Base-by-base conservation (phyloP, 2,888 invertebrate genomes). In the Nymphalis urticae region DNA sequence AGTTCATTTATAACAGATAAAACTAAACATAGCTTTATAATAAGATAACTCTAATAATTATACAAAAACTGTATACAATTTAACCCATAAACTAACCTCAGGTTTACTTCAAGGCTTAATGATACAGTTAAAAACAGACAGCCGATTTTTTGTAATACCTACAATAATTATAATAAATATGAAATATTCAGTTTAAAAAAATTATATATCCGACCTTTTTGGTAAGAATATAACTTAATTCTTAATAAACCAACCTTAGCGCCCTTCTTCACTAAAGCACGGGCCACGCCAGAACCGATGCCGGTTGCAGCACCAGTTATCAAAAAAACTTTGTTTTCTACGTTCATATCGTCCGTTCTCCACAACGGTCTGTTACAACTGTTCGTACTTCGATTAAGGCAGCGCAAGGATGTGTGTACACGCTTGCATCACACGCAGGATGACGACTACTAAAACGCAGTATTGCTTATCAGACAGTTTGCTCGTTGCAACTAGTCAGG, bases 261-360 rank as follows among this genome's bases (percentile, higher is more conserved):
- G 36, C 85, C 87, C 69, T 82, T 82, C 5, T 85, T 78, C 58
- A 87, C 63, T 54, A 89, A 81, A 0, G 84, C 81, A 32, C 74
- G 76, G 0, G 86, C 87, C 0, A 87, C 74, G 1, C 83, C 86
- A 48, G 88, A 86, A 0, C 90, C 90, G 0, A 91, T 89, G 0
- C 90, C 90, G 0, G 81, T 82, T 0, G 90, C 88, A 0, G 85
- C 90, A 0, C 90, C 90, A 1, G 90, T 91, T 7, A 90, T 77
- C 24, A 91, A 71, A 64, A 87, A 79, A 1, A 90, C 85, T 79
- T 87, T 88, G 70, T 82, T 82, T 66, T 78, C 76, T 10, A 82
- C 77, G 56, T 85, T 81, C 67, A 80, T 62, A 73, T 58, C 70
- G 70, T 71, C 64, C 62, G 68, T 62, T 58, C 64, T n/a, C 42